These are phyloP conservation scores for Biston stratarius DNA, from an alignment of 2,888 invertebrate genomes.

Conservation along the genomic window DNA sequence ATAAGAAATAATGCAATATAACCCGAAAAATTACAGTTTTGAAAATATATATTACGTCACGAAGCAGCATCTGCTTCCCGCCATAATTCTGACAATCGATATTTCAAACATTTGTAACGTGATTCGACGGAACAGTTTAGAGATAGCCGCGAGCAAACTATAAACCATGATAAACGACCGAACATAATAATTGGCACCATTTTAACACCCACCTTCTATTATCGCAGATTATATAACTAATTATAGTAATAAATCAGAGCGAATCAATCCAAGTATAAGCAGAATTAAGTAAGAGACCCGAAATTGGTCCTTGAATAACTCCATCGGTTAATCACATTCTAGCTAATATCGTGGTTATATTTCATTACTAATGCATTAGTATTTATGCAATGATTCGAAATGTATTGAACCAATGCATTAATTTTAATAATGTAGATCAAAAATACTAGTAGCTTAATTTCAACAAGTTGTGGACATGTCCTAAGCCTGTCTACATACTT, in stretches of 20 bases:
- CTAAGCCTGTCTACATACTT: conserved; percentile 25
- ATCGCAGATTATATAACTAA: conserved; percentile 32
- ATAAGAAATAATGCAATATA: background rate
- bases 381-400: background rate
- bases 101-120: conserved; percentile 24
- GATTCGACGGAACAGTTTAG: conserved; percentile 24
- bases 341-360: conserved; percentile 10
- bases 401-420: conserved; percentile 1
- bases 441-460: conserved; percentile 16
- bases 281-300: conserved; percentile 17
- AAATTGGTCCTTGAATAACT: conserved; percentile 26
- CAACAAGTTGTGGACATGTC: conserved; percentile 30
- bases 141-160: conserved; percentile 26
- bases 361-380: conserved; percentile 1
- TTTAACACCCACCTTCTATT: conserved; percentile 34
- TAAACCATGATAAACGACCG: conserved; percentile 32
- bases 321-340: conserved; percentile 22
- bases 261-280: conserved; percentile 14
- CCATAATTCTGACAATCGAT: conserved; percentile 27
- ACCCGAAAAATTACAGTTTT: background rate
- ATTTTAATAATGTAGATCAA: background rate
- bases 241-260: conserved; percentile 24
- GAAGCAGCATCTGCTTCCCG: background rate
- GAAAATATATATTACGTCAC: background rate
- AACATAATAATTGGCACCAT: conserved; percentile 37